Evolutionary conservation across 2,113 vertebrate species (phyloP), one percentile per base, ranked within the genome.

Genomic region (Cinclus cinclus): DNA sequence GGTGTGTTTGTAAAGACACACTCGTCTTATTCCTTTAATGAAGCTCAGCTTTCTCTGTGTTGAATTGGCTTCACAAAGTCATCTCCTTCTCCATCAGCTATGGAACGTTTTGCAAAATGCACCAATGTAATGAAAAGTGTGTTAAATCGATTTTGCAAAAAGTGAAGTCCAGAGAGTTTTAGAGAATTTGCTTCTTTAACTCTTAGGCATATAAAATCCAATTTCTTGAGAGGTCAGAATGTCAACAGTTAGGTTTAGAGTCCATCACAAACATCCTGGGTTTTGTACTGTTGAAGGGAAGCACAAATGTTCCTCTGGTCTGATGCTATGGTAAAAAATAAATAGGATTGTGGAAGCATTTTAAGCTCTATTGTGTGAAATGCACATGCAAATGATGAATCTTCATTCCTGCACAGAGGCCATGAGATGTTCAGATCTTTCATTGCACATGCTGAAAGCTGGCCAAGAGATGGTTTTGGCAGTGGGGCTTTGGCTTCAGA

Each of bases 301-400:
- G 37, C 21, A 41, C 15, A 84, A 8, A 42, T n/a, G 5, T 53
- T 87, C 9, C 8, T 78, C 21, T 27, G 53, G 7, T 37, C 41
- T 81, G 69, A 39, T 19, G 9, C 11, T 5, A 11, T 41, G 18
- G 6, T 88, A 44, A 86, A 69, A 67, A 42, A 8, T 24, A 37
- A 62, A 35, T 7, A 60, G 23, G 10, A 55, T 15, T 2, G 1
- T 74, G 59, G 20, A 18, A 16, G 39, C 28, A 30, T 81, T 91
- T 91, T 33, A 53, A 47, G 10, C n/a, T 75, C 44, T 73, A 1
- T 10, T 31, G 13, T 31, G 41, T 62, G 11, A 83, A 77, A 69
- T 15, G 11, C 19, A 31, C 33, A 5, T 42, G 19, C 16, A 12
- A 58, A 74, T 0, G 0, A n/a, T 5, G 13, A 41, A 80, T 27